phyloP scores from a whole-genome alignment of 92 coral and sea anemone species.

The Porites evermanni region DNA sequence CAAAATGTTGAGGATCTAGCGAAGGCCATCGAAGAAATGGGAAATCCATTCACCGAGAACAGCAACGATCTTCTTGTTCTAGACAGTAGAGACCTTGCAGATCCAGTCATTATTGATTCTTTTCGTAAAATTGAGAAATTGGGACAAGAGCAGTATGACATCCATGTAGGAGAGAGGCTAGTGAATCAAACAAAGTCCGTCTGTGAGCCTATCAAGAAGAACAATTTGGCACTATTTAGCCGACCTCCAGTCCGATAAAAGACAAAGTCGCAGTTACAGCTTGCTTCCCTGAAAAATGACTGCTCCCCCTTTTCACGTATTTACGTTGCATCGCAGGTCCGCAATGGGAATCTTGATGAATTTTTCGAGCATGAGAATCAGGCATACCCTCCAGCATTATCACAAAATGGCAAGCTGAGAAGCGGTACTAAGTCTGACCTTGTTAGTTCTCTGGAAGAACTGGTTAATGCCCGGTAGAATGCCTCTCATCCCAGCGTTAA shows the following conservation, averaged over 20 bases:
- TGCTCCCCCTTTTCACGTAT: conserved; percentile 62
- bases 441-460: conserved; percentile 29
- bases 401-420: conserved; percentile 55
- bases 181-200: conserved; percentile 24
- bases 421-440: conserved; percentile 59
- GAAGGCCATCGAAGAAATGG: conserved; percentile 34
- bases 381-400: conserved; percentile 60
- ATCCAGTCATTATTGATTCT: conserved; percentile 19
- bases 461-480: conserved; percentile 28
- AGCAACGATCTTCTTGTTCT: conserved; percentile 53
- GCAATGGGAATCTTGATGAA: conserved; percentile 57
- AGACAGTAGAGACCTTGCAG: conserved; percentile 59
- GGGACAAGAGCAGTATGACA: conserved; percentile 33
- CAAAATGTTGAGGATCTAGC: conserved; percentile 30
- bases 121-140: conserved; percentile 47
- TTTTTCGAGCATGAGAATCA: conserved; percentile 65
- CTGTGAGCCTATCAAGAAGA: conserved; percentile 54
- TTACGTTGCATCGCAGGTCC: conserved; percentile 54
- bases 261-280: conserved; percentile 61
- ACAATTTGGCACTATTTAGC: conserved; percentile 51
- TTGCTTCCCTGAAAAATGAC: conserved; percentile 54
- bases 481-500: conserved; percentile 40
- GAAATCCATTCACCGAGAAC: conserved; percentile 59
- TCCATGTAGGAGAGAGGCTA: conserved; percentile 36
- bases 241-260: conserved; percentile 33